Evolutionary conservation across 1,140 invertebrate genomes (phyloP), one percentile per base, ranked within the genome.

Genomic region (honey bee (Apis mellifera)): DNA sequence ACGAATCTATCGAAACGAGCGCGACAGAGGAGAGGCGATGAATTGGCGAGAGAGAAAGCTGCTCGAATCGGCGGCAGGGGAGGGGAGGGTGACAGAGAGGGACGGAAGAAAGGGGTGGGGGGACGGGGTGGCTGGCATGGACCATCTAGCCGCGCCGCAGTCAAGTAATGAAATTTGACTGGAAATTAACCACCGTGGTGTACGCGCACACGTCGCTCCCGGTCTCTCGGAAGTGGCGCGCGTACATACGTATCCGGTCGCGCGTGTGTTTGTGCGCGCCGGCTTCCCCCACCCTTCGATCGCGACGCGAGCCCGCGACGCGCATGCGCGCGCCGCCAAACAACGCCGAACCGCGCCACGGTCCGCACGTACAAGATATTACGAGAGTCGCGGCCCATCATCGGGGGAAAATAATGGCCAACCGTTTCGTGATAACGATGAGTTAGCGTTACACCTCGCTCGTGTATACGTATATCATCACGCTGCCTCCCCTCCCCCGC

Each of bases 141-240:
- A 81, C 88, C 90, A 89, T 90, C 90, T 86, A 89, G 82, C 86
- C 87, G 85, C 82, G 84, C 85, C 82, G 83, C 90, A 90, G 91
- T 92, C 90, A 88, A 93, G 92, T 93, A 93, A 94, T 94, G 93
- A 93, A 94, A 94, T 94, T 93, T 93, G 92, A 93, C 92, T 93
- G 92, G 86, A 92, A 93, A 93, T 93, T 93, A 93, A 94, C 90
- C 91, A 92, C 89, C 86, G 86, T 86, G 87, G 81, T 89, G 82
- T 83, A 83, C 80, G 83, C 83, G 85, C 84, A 78, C 78, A 62
- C 84, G 82, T 83, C 78, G 60, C 80, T 75, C 79, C 50, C 76
- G 64, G 82, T 78, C 78, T 78, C 78, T 73, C 72, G 77, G 78
- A 80, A 80, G 70, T 76, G 72, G 26, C 64, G 76, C 64, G 76